Conservation (phyloP, 2,113 vertebrate species). For the Etheostoma cragini region DNA sequence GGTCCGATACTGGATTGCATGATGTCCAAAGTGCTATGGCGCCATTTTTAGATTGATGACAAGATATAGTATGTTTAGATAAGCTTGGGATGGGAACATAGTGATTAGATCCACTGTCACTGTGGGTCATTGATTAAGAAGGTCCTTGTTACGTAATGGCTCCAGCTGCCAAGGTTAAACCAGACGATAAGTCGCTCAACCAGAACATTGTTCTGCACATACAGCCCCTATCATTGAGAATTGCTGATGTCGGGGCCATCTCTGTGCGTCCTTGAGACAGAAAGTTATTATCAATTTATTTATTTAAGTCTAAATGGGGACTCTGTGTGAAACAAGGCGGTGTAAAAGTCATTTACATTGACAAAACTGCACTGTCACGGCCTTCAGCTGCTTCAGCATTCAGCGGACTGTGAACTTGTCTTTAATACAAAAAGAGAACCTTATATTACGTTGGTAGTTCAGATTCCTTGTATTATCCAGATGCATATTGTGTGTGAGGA, state of each 20-base stretch:
- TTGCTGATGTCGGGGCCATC: conserved; percentile 57
- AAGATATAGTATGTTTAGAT: conserved; percentile 56
- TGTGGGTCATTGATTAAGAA: conserved; percentile 53
- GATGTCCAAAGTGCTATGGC: conserved; percentile 66
- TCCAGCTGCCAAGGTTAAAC: conserved; percentile 48
- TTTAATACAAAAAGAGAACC: neutral
- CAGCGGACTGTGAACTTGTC: neutral
- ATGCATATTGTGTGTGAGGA: neutral
- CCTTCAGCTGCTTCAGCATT: conserved; percentile 20
- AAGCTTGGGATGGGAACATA: conserved; percentile 32
- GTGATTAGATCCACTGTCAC: conserved; percentile 48
- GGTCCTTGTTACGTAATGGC: conserved; percentile 48
- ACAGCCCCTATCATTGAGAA: conserved; percentile 48
- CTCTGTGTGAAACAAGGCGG: conserved; percentile 28
- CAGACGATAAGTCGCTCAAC: neutral
- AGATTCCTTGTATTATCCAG: neutral
- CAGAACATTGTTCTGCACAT: conserved; percentile 37
- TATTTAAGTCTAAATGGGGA: conserved; percentile 32
- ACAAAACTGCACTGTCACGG: conserved; percentile 22
- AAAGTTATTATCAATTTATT: conserved; percentile 52
- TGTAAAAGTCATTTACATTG: conserved; percentile 33
- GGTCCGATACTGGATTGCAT: neutral
- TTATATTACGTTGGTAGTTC: neutral
- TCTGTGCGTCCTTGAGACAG: conserved; percentile 50
- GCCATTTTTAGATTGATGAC: conserved; percentile 28